A percentile compares a stretch with the other conserved stretches of the same genome.
Evolutionary conservation across 2,888 invertebrate species (phyloP).

Genomic region (Erannis defoliaria): DNA sequence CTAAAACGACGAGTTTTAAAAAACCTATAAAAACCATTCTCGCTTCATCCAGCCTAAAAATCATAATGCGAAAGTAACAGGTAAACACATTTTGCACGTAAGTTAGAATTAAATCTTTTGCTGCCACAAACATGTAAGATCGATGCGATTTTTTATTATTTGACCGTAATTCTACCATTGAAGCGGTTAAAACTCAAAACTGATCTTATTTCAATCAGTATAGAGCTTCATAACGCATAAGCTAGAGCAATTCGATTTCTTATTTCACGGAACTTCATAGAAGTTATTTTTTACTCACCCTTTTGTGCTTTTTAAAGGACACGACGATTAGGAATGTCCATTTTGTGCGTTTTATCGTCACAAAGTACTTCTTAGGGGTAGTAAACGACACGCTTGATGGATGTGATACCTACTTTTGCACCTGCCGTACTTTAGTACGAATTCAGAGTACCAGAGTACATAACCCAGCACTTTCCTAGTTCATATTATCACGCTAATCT

Average conservation of each 20-base stretch:
- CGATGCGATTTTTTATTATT: conserved; percentile 70
- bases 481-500: too few species aligned
- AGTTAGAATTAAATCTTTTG: conserved; percentile 44
- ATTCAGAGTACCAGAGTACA: neutral
- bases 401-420: conserved; percentile 57
- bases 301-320: conserved; percentile 78
- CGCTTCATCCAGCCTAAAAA: neutral
- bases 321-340: conserved; percentile 82
- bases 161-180: conserved; percentile 6
- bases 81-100: conserved; percentile 49
- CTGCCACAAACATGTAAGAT: conserved; percentile 68
- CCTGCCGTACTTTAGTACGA: conserved; percentile 5
- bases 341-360: conserved; percentile 73
- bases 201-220: neutral
- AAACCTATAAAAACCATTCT: neutral
- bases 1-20: neutral
- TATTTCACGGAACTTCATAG: conserved; percentile 38
- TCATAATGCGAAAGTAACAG: conserved; percentile 10
- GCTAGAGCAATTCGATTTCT: conserved; percentile 8
- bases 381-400: conserved; percentile 81
- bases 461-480: too few species aligned
- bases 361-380: conserved; percentile 53
- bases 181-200: neutral
- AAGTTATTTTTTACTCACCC: conserved; percentile 62
- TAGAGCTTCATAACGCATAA: conserved; percentile 3